Conservation (phyloP, 1,140 invertebrate genomes). For the Plutomurus gul region DNA sequence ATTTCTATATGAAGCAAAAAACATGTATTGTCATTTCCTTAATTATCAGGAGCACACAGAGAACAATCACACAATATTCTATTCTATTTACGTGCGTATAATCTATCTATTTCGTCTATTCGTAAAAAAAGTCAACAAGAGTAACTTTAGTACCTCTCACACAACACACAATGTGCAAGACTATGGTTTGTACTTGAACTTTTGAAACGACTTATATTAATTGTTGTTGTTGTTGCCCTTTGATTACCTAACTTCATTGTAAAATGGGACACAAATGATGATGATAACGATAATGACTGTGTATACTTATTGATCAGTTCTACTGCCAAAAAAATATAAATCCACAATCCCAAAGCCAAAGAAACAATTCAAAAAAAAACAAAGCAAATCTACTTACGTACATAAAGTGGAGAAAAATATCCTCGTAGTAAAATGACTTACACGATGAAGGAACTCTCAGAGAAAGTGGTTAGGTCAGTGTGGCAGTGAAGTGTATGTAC, state of each 20-base stretch:
- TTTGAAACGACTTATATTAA: constrained; percentile 12
- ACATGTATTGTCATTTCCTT: not conserved
- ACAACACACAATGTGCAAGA: not conserved
- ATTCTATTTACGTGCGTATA: not conserved
- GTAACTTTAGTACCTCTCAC: constrained; percentile 25
- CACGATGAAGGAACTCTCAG: not conserved
- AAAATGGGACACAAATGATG: constrained; percentile 10
- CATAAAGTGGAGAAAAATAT: not conserved
- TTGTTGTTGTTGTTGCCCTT: constrained; percentile 14
- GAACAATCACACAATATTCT: constrained; percentile 4
- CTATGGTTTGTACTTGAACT: constrained; percentile 29
- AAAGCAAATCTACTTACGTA: not conserved
- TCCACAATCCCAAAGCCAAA: constrained; percentile 12
- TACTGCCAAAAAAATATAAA: constrained; percentile 6
- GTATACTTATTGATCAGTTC: constrained; percentile 18
- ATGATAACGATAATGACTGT: constrained; percentile 3
- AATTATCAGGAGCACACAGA: constrained; percentile 10
- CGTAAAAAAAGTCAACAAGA: constrained; percentile 9
- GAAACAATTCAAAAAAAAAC: not conserved
- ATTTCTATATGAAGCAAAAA: not conserved
- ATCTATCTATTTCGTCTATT: not conserved
- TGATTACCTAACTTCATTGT: constrained; percentile 3
- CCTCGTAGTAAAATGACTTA: not conserved
- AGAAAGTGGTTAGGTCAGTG: constrained; percentile 7
- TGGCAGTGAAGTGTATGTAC: constrained; percentile 28